These are phyloP conservation scores for Pterocles orientalis DNA, from an alignment of 2,113 vertebrate species.

Conservation along the genomic window DNA sequence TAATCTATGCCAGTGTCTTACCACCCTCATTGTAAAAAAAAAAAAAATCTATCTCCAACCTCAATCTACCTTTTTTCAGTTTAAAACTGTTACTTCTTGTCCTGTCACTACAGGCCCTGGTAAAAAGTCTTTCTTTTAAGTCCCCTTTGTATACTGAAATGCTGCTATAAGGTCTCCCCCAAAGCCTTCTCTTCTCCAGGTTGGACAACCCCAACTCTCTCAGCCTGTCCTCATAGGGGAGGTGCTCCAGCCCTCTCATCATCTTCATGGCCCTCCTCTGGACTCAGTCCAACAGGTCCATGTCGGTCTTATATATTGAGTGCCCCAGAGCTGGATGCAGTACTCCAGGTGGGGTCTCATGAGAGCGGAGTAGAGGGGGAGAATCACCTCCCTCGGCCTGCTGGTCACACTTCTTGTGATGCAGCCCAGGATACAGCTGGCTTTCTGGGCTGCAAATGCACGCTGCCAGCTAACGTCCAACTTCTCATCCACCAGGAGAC, in stretches of 20 bases:
- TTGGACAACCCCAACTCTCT: neutral
- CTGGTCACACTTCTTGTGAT: rapidly evolving
- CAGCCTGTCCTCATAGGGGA: neutral
- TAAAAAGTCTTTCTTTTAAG: no score
- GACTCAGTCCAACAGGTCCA: neutral
- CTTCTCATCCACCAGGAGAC: neutral
- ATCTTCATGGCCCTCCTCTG: neutral
- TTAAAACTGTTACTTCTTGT: neutral
- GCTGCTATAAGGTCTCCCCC: no score
- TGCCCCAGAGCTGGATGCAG: rapidly evolving
- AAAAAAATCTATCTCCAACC: no score
- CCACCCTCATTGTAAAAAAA: neutral
- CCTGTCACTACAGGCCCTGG: neutral
- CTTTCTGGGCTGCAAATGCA: rapidly evolving
- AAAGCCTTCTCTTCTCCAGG: neutral
- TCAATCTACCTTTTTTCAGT: neutral
- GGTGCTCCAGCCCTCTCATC: neutral
- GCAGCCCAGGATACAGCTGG: rapidly evolving
- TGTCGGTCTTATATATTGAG: no score
- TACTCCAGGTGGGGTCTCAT: neutral
- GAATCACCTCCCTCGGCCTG: no score
- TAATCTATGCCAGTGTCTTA: neutral
- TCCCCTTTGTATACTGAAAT: neutral
- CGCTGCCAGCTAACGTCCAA: rapidly evolving
- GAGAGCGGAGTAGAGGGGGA: neutral